Evolutionary conservation across 2,113 vertebrate genomes (phyloP).

Genomic region (Hepsetus odoe): DNA sequence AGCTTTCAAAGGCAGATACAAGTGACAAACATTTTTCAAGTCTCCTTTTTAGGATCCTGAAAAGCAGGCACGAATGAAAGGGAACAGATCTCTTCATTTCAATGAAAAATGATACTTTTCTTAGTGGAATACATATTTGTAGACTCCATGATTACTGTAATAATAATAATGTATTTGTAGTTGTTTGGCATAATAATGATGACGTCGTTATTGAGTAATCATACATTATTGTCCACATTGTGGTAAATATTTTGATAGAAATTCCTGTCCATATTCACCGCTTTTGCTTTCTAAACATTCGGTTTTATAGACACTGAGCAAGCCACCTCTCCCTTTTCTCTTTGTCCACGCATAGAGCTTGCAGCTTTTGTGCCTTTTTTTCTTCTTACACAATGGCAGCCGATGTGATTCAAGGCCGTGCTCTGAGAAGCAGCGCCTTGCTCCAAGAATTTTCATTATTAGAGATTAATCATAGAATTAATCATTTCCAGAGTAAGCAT

Average conservation of each 20-base stretch:
- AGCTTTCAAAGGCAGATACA: no score
- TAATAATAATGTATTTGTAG: no score
- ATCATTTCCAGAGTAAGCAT: background rate
- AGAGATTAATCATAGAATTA: background rate
- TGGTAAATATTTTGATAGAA: background rate
- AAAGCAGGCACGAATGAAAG: no score
- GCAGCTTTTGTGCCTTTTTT: background rate
- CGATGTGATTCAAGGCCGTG: background rate
- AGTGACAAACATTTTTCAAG: no score
- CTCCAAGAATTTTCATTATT: background rate
- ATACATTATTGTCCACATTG: no score
- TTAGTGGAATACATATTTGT: no score
- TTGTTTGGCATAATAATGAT: no score
- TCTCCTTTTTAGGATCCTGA: no score
- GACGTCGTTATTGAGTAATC: no score
- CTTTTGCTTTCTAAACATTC: background rate
- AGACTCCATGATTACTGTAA: no score
- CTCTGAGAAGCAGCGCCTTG: background rate
- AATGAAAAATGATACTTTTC: no score
- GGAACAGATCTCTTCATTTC: no score
- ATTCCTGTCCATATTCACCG: background rate
- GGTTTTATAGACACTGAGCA: background rate
- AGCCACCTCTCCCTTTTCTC: background rate
- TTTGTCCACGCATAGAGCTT: background rate
- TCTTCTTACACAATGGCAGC: background rate